Conservation (phyloP, 2,888 invertebrate genomes). For the Agelastica alni region DNA sequence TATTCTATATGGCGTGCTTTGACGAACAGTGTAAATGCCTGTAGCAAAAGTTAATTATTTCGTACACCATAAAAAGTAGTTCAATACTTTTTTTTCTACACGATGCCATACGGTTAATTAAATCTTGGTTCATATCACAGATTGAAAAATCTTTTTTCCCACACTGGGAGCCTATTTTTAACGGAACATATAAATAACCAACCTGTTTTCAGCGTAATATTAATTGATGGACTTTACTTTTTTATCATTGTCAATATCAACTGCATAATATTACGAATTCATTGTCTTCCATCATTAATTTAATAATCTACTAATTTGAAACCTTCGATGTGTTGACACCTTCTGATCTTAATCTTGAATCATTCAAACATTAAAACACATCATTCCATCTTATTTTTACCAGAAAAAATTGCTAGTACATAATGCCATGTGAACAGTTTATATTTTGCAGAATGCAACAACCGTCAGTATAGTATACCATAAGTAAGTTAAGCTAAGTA, state of each 20-base stretch:
- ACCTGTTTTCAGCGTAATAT: conserved; percentile 29
- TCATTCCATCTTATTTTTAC: no score
- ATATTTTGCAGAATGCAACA: no score
- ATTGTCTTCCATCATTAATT: conserved; percentile 19
- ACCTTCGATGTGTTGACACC: no score
- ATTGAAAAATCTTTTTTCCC: conserved; percentile 37
- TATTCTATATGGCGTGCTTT: conserved; percentile 26
- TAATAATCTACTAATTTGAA: conserved; percentile 12
- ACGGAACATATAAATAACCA: conserved; percentile 30
- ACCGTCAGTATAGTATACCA: no score
- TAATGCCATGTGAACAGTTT: no score
- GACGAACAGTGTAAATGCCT: conserved; percentile 28
- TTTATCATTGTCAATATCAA: conserved; percentile 14
- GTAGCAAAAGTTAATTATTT: conserved; percentile 35
- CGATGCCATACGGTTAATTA: conserved; percentile 34
- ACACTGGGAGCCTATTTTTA: conserved; percentile 32
- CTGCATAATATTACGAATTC: conserved; percentile 19
- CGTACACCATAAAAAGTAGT: conserved; percentile 35
- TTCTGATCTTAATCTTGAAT: no score
- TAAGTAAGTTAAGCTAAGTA: no score
- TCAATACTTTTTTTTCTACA: conserved; percentile 32
- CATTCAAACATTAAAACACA: no score
- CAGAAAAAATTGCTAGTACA: no score
- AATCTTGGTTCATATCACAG: conserved; percentile 33
- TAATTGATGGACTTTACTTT: conserved; percentile 22